A percentile compares a stretch with the other conserved stretches of the same genome.
phyloP scores from a whole-genome alignment of 2,888 invertebrate genomes.

The Sceliomorpha sp. region DNA sequence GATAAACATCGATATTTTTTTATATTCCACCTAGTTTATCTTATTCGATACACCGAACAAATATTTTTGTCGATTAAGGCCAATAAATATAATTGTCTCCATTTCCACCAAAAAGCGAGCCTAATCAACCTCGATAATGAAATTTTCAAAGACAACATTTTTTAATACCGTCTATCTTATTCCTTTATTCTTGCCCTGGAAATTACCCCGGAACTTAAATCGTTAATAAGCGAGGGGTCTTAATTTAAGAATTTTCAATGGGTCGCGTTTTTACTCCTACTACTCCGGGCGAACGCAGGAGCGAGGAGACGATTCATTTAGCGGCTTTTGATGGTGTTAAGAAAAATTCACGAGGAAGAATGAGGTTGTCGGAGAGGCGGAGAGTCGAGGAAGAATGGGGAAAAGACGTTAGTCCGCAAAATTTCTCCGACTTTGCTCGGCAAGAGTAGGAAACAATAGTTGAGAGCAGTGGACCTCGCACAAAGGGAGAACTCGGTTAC shows the following conservation, averaged over 20 bases:
- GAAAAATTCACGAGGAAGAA: slow-evolving; percentile 38
- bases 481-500: slow-evolving; percentile 59
- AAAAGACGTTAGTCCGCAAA: slow-evolving; percentile 26
- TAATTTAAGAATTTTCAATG: slow-evolving; percentile 71
- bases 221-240: slow-evolving; percentile 65
- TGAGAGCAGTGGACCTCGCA: slow-evolving; percentile 60
- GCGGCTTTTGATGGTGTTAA: slow-evolving; percentile 46
- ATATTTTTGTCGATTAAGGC: too few species aligned
- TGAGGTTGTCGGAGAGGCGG: slow-evolving; percentile 5
- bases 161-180: slow-evolving; percentile 7
- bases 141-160: not conserved
- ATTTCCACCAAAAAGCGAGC: too few species aligned
- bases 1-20: too few species aligned
- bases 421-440: slow-evolving; percentile 32
- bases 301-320: slow-evolving; percentile 65
- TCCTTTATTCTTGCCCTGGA: slow-evolving; percentile 25
- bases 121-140: too few species aligned
- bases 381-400: slow-evolving; percentile 6
- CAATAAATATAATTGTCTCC: too few species aligned
- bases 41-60: too few species aligned
- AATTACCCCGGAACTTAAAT: slow-evolving; percentile 31
- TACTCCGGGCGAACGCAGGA: slow-evolving; percentile 4
- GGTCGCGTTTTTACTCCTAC: slow-evolving; percentile 22
- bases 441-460: slow-evolving; percentile 43
- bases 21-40: too few species aligned